Conservation (phyloP, 2,113 vertebrate genomes). For the Lepidothrix coronata region DNA sequence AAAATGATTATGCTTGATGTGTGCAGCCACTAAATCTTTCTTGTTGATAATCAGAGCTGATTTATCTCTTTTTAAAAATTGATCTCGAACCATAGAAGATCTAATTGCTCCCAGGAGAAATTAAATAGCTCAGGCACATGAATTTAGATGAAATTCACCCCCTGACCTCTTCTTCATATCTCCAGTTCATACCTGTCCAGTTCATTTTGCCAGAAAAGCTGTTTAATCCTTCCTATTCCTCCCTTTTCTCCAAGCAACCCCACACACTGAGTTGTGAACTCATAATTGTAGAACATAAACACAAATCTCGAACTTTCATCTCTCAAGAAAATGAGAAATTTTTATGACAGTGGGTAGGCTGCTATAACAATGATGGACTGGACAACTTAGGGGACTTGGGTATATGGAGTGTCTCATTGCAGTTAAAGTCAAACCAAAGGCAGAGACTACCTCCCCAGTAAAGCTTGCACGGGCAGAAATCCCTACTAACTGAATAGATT, state of each 20-base stretch:
- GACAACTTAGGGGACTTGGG: background rate
- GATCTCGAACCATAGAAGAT: background rate
- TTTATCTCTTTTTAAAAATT: constrained; percentile 44
- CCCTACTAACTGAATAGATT: background rate
- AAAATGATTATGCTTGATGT: background rate
- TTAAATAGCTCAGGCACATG: background rate
- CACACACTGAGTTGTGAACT: background rate
- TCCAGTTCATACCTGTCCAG: background rate
- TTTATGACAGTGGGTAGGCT: background rate
- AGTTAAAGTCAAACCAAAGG: background rate
- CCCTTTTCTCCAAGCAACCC: background rate
- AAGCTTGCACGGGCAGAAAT: background rate
- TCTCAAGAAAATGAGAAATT: background rate
- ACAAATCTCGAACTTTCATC: background rate
- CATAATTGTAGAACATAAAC: background rate
- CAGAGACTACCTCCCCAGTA: background rate
- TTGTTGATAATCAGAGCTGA: constrained; percentile 19
- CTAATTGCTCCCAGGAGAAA: constrained; percentile 4
- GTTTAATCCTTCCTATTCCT: background rate
- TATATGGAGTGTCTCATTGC: background rate
- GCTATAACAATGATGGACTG: background rate
- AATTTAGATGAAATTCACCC: constrained; percentile 13
- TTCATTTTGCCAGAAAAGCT: constrained; percentile 5
- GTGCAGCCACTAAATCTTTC: constrained; percentile 18
- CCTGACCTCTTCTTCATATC: background rate